Conservation (phyloP, 2,797 vertebrate genomes). For the Microcaecilia unicolor region DNA sequence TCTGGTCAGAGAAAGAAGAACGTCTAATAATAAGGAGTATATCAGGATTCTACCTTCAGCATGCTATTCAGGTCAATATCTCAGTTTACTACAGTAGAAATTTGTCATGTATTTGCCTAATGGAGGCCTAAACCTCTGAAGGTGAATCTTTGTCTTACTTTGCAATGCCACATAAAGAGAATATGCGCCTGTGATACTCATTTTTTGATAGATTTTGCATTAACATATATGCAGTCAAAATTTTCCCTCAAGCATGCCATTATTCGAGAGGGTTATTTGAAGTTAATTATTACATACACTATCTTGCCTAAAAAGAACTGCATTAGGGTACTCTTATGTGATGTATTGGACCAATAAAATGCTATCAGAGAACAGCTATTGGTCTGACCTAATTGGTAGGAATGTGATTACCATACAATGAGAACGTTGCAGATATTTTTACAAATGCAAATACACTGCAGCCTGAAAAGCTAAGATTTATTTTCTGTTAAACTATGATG, state of each 20-base stretch:
- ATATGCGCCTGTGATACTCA: slow-evolving; percentile 15
- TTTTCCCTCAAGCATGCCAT: slow-evolving; percentile 5
- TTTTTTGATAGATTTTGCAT: slow-evolving; percentile 33
- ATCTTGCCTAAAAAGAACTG: slow-evolving; percentile 18
- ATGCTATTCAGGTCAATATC: no score
- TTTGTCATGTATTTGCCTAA: no score
- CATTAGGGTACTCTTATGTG: neutral
- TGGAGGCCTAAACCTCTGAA: no score
- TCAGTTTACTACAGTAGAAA: no score
- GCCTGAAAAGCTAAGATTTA: slow-evolving; percentile 22
- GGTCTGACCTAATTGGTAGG: slow-evolving; percentile 8
- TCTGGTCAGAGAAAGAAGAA: no score
- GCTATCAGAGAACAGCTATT: neutral
- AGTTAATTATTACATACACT: slow-evolving; percentile 6
- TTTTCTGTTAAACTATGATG: neutral
- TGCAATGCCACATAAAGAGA: no score
- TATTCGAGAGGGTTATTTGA: slow-evolving; percentile 20
- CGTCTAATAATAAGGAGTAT: no score
- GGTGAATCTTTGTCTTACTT: no score
- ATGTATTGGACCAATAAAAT: neutral
- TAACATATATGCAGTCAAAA: neutral
- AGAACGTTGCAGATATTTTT: slow-evolving; percentile 1
- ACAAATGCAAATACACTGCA: slow-evolving; percentile 1
- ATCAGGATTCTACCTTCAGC: no score
- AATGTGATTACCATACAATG: slow-evolving; percentile 5